Evolutionary conservation across 2,113 vertebrate genomes (phyloP).

Genomic region (Myotis brandtii): DNA sequence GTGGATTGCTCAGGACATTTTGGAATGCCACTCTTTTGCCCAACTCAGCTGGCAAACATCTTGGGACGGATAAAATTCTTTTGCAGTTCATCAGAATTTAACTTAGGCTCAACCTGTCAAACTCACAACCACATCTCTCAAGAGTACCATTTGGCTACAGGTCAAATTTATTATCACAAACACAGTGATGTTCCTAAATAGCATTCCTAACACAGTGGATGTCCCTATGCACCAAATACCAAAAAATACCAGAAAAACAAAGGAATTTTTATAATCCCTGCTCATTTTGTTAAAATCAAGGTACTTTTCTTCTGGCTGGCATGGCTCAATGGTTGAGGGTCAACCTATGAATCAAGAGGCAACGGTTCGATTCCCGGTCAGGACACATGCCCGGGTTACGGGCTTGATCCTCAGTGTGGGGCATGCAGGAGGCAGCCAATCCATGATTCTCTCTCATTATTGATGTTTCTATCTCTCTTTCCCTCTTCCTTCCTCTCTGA

Average conservation of each 20-base stretch:
- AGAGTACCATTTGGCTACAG: conserved; percentile 59
- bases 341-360: too few relatives aligned
- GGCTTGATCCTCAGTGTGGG: too few relatives aligned
- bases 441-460: too few relatives aligned
- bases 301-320: neutral
- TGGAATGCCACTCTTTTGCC: conserved; percentile 54
- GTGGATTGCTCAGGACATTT: conserved; percentile 41
- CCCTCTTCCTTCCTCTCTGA: too few relatives aligned
- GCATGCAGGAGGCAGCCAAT: too few relatives aligned
- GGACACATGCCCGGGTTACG: too few relatives aligned
- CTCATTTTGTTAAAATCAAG: conserved; percentile 54
- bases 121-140: conserved; percentile 67
- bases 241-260: conserved; percentile 14
- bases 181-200: conserved; percentile 46
- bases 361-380: too few relatives aligned
- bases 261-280: neutral
- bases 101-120: conserved; percentile 71
- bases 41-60: conserved; percentile 44
- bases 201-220: conserved; percentile 21
- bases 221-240: conserved; percentile 16
- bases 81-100: conserved; percentile 66
- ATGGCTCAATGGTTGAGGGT: too few relatives aligned
- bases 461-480: too few relatives aligned
- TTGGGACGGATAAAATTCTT: conserved; percentile 72
- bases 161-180: conserved; percentile 69